Conservation (phyloP, 92 coral and sea anemone genomes). For the Epizoanthus scotinus region DNA sequence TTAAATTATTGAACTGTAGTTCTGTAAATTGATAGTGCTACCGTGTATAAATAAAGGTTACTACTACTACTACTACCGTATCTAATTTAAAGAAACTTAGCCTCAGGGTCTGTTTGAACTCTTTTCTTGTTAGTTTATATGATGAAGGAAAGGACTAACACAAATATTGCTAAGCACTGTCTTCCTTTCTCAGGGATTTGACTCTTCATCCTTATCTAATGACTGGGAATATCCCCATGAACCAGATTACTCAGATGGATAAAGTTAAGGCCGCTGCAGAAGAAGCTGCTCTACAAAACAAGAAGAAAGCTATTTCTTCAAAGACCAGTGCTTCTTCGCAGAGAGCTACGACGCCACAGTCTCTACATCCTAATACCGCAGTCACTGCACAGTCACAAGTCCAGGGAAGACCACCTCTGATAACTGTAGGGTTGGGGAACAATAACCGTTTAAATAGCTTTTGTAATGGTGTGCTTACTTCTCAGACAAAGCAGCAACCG, state of each 20-base stretch:
- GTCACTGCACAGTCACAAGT: background rate
- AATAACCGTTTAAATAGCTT: background rate
- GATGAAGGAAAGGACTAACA: no score
- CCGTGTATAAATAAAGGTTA: no score
- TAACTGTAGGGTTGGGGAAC: background rate
- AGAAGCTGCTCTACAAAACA: background rate
- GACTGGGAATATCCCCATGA: background rate
- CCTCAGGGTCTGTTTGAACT: no score
- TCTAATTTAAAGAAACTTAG: no score
- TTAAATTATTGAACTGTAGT: background rate
- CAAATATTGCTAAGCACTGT: background rate
- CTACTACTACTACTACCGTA: no score
- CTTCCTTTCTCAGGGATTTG: slow-evolving; percentile 22
- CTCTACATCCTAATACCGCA: background rate
- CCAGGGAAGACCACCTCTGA: background rate
- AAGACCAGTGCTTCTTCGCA: background rate
- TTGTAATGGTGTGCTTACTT: background rate
- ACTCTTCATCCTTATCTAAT: background rate
- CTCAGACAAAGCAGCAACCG: background rate
- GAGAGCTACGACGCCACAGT: background rate
- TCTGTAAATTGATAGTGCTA: no score
- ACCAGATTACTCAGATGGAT: background rate
- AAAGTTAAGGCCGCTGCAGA: background rate
- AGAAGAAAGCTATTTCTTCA: background rate
- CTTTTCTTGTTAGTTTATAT: no score